Evolutionary conservation across 2,888 invertebrate genomes (phyloP).

Genomic region (Sarcophaga carnaria): DNA sequence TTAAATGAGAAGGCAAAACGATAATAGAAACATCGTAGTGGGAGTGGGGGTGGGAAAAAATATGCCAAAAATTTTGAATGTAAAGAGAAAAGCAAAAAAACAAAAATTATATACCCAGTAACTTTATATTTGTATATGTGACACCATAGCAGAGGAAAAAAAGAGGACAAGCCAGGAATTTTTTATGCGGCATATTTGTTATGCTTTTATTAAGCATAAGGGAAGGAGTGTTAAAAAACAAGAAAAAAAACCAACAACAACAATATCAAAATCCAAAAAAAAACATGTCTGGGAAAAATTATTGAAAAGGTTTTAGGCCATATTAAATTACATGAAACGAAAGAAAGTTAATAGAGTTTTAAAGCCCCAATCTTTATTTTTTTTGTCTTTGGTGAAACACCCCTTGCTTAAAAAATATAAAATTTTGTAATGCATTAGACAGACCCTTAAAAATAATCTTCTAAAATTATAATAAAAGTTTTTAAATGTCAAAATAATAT

Average conservation of each 20-base stretch:
- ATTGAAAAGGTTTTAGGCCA: conserved; percentile 36
- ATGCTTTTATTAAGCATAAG: conserved; percentile 14
- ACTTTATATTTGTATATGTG: conserved; percentile 4
- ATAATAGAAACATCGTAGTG: conserved; percentile 34
- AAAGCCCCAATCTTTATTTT: not conserved
- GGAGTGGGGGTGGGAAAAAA: conserved; percentile 3
- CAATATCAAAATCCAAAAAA: conserved; percentile 3
- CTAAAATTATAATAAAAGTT: too few species aligned
- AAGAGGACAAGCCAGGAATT: conserved; percentile 42
- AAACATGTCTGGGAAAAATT: conserved; percentile 1
- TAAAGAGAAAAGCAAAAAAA: conserved; percentile 6
- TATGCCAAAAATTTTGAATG: conserved; percentile 1
- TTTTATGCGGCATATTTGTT: conserved; percentile 53
- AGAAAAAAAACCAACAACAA: not conserved
- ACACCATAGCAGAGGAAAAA: conserved; percentile 22
- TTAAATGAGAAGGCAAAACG: conserved; percentile 64
- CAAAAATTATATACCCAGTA: not conserved
- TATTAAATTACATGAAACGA: not conserved
- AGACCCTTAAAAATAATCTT: too few species aligned
- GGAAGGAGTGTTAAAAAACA: conserved; percentile 38
- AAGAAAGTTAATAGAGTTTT: not conserved
- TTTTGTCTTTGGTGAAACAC: too few species aligned
- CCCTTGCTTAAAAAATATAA: too few species aligned
- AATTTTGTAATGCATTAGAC: too few species aligned
- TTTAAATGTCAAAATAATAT: too few species aligned